A percentile compares a stretch with the other conserved stretches of the same genome.
Conservation (phyloP, 2,888 invertebrate genomes). For the Mimas tiliae region DNA sequence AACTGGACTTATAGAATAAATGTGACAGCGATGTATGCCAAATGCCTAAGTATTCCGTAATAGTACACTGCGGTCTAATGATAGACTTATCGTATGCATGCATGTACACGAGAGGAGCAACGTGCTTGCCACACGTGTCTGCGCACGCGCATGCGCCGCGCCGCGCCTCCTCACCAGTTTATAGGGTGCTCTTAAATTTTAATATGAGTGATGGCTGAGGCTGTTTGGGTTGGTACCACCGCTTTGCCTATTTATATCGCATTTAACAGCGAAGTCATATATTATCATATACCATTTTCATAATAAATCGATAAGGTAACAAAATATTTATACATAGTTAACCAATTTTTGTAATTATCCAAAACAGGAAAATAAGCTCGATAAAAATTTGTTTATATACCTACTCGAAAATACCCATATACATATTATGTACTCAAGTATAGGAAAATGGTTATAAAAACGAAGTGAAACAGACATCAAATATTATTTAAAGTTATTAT, state of each 20-base stretch:
- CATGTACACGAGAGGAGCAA: conserved; percentile 47
- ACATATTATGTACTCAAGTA: too few relatives aligned
- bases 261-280: too few relatives aligned
- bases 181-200: conserved; percentile 14
- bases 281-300: too few relatives aligned
- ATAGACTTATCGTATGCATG: conserved; percentile 13
- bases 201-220: neutral
- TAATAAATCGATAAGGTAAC: too few relatives aligned
- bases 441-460: too few relatives aligned
- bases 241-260: too few relatives aligned
- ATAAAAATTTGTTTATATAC: neutral
- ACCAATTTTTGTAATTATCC: too few relatives aligned
- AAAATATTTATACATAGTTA: too few relatives aligned
- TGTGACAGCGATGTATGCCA: neutral
- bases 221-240: too few relatives aligned
- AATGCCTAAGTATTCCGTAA: conserved; percentile 13
- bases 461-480: too few relatives aligned
- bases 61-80: conserved; percentile 10
- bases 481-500: too few relatives aligned
- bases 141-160: conserved; percentile 32
- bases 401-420: neutral
- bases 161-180: neutral
- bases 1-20: neutral
- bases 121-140: conserved; percentile 49
- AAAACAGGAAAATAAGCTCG: too few relatives aligned